These are phyloP conservation scores for Anoplophora glabripennis DNA, from an alignment of 1,140 invertebrate genomes.

Conservation along the genomic window DNA sequence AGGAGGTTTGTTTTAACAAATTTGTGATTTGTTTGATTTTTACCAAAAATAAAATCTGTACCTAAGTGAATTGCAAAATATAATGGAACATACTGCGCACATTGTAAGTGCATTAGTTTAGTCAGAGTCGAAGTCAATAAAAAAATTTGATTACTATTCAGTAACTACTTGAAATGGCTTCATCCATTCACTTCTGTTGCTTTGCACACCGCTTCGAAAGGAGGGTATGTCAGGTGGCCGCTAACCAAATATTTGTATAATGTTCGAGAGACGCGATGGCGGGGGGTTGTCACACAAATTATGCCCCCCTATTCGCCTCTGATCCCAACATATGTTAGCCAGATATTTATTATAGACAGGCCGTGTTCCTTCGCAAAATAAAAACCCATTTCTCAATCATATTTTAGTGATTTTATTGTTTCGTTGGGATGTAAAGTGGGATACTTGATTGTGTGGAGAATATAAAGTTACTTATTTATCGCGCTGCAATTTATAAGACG, in stretches of 20 bases:
- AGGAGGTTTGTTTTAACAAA: too few species aligned
- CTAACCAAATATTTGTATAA: constrained; percentile 14
- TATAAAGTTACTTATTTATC: constrained; percentile 52
- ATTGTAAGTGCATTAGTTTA: too few species aligned
- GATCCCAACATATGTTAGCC: constrained; percentile 25
- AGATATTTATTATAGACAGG: constrained; percentile 44
- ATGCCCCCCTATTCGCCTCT: not conserved
- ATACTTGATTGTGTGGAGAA: constrained; percentile 49
- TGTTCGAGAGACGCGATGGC: not conserved
- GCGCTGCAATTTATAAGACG: constrained; percentile 48
- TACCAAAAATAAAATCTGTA: too few species aligned
- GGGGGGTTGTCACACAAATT: constrained; percentile 16
- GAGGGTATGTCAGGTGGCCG: not conserved
- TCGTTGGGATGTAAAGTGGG: constrained; percentile 47
- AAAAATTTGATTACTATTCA: too few species aligned
- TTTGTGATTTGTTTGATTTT: too few species aligned
- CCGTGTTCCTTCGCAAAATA: constrained; percentile 43
- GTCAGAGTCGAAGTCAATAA: too few species aligned
- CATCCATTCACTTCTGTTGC: too few species aligned
- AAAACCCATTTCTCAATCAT: constrained; percentile 50
- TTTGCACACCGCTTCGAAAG: not conserved
- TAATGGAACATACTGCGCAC: too few species aligned
- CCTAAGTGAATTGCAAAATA: too few species aligned
- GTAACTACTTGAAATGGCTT: too few species aligned
- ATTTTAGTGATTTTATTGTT: constrained; percentile 52